phyloP scores from a whole-genome alignment of 2,888 invertebrate species.

The Selenia dentaria region DNA sequence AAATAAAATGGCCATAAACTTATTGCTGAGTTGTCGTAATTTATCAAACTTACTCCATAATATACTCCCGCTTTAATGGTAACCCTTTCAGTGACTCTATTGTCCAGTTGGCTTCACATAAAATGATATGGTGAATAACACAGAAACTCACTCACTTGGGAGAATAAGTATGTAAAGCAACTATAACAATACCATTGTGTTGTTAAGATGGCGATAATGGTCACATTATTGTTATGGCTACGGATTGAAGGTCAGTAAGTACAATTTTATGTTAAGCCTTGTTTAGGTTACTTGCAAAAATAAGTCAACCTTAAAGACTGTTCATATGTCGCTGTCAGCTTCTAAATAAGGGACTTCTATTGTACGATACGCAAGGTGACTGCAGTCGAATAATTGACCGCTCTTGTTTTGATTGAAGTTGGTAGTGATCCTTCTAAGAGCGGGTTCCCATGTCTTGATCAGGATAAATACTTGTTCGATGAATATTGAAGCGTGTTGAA shows the following conservation, averaged over 20 bases:
- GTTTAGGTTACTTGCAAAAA: too few relatives aligned
- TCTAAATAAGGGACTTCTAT: too few relatives aligned
- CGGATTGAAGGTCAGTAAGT: not conserved
- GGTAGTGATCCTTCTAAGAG: too few relatives aligned
- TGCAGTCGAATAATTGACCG: too few relatives aligned
- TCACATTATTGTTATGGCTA: constrained; percentile 11
- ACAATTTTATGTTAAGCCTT: not conserved
- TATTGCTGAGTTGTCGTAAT: constrained; percentile 12
- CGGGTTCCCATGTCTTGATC: too few relatives aligned
- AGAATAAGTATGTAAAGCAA: constrained; percentile 3
- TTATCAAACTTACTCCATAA: constrained; percentile 27
- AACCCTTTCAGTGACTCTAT: constrained; percentile 29
- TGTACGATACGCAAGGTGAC: too few relatives aligned
- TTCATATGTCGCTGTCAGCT: too few relatives aligned
- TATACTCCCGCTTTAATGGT: constrained; percentile 17
- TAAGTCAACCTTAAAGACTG: too few relatives aligned
- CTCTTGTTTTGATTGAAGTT: too few relatives aligned
- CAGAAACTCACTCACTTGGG: constrained; percentile 27
- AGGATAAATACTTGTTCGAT: too few relatives aligned
- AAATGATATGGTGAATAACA: constrained; percentile 21
- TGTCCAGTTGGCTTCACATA: constrained; percentile 27
- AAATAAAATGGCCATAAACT: not conserved
- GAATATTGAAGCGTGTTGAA: too few relatives aligned
- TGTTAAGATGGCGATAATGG: constrained; percentile 13
- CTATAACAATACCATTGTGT: constrained; percentile 8